Evolutionary conservation across 2,888 invertebrate genomes (phyloP).

Genomic region (Caenorhabditis imperialis): DNA sequence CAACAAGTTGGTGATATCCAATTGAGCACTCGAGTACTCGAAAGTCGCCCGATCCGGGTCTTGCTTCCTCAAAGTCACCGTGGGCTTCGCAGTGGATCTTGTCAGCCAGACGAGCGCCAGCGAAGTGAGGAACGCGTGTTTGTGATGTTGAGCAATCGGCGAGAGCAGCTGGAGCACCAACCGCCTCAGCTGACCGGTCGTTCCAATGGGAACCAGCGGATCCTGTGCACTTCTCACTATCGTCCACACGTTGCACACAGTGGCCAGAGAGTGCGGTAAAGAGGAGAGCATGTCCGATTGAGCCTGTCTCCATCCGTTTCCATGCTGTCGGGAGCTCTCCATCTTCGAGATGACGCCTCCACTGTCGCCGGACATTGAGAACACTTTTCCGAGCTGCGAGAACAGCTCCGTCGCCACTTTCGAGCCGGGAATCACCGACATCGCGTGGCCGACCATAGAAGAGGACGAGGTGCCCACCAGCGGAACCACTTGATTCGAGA

Average conservation of each 20-base stretch:
- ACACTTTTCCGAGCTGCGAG: constrained; percentile 87
- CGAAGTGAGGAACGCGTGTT: constrained; percentile 87
- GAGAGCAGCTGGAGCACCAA: constrained; percentile 88
- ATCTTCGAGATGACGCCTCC: constrained; percentile 49
- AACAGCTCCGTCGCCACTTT: constrained; percentile 83
- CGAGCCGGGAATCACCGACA: constrained; percentile 74
- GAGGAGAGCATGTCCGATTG: constrained; percentile 86
- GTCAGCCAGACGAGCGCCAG: constrained; percentile 90
- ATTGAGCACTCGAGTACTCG: constrained; percentile 81
- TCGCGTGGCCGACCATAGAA: constrained; percentile 66
- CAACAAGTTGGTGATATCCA: constrained; percentile 86
- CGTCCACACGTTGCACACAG: constrained; percentile 86
- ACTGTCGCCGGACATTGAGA: constrained; percentile 80
- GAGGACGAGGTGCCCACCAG: constrained; percentile 16
- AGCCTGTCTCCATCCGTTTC: constrained; percentile 80
- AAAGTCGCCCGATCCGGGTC: constrained; percentile 62
- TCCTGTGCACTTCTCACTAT: constrained; percentile 81
- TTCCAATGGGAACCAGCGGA: constrained; percentile 70
- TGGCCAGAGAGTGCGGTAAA: constrained; percentile 87
- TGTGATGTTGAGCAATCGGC: constrained; percentile 88
- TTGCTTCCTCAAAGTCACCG: constrained; percentile 47
- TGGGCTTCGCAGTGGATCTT: constrained; percentile 51
- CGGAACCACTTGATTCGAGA: constrained; percentile 13
- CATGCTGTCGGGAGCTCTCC: constrained; percentile 52
- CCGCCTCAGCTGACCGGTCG: constrained; percentile 83